These are phyloP conservation scores for Alosa sapidissima DNA, from an alignment of 2,797 vertebrate species.

Conservation along the genomic window DNA sequence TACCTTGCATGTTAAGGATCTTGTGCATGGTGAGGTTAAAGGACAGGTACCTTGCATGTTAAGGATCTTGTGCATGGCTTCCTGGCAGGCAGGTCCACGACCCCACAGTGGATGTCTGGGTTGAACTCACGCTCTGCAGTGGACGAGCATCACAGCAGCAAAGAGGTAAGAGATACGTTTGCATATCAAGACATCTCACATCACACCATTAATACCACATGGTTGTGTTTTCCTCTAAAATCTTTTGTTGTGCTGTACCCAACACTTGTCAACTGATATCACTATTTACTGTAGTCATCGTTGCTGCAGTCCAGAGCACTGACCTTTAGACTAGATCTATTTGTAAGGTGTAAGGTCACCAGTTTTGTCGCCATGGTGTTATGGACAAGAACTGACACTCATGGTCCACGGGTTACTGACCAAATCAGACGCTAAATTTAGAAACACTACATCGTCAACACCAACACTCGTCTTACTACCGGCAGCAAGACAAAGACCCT, in stretches of 20 bases:
- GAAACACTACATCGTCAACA: neutral
- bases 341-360: neutral
- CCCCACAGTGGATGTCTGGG: constrained; percentile 97
- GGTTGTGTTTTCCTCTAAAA: neutral
- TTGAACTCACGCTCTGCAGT: constrained; percentile 94
- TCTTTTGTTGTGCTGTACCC: neutral
- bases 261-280: neutral
- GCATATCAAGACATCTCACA: neutral
- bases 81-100: constrained; percentile 91
- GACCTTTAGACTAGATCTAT: neutral
- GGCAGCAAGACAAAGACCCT: constrained; percentile 45
- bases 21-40: neutral
- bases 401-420: too few relatives aligned
- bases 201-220: neutral
- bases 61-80: constrained; percentile 99
- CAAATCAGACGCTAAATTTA: neutral
- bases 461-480: neutral
- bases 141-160: neutral
- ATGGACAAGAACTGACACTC: neutral
- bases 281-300: neutral
- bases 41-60: constrained; percentile 90
- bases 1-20: neutral
- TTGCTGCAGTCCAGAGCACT: neutral
- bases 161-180: neutral
- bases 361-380: neutral